Base-by-base conservation (phyloP, 2,888 invertebrate genomes). In the Polietes domitor region DNA sequence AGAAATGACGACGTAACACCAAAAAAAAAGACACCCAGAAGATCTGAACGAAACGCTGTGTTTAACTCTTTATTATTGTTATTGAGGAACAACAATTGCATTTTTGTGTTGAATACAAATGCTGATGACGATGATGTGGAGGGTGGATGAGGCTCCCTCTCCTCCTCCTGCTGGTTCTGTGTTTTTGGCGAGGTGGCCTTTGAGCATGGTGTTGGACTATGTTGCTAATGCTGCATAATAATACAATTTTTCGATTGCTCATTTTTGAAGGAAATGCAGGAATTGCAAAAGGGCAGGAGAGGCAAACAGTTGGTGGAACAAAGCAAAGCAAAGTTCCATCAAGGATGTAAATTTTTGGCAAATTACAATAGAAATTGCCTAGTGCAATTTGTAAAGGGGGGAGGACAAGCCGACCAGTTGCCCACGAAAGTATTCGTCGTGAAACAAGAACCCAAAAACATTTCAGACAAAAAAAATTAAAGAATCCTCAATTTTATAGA, bases 231-330 rank as follows among this genome's bases (percentile, higher is more conserved):
- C 65, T 89, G 89, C 89, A 89, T 88, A 88, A 90, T 89, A 90
- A 88, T 88, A 87, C 87, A 86, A 89, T 89, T 89, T 90, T 89
- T 89, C 89, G 89, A 89, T 89, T 90, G 89, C 89, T 89, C 89
- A 89, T 89, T 89, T 89, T 89, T 89, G 82, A 43, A 88, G 89
- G 65, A 65, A 72, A 72, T 72, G 50, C 21, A 55, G 41, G 15
- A 73, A 58, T 21, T 32, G n/a, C 15, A n/a, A 47, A 15, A 50
- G 21, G 73, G 37, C n/a, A 74, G 73, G 71, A 41, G 75, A 65
- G 73, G 68, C 10, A 37, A 21, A 65, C 32, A 10, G 32, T 47
- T 58, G 47, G 41, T 19, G 63, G 32, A 15, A 47, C 21, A 55
- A 65, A 55, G 53, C 17, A 26, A 70, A 72, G 55, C 28, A 53